Percentiles rank a stretch among this genome's conserved stretches.
Conservation (phyloP, 2,888 invertebrate species). For the Cremastinae sp. region DNA sequence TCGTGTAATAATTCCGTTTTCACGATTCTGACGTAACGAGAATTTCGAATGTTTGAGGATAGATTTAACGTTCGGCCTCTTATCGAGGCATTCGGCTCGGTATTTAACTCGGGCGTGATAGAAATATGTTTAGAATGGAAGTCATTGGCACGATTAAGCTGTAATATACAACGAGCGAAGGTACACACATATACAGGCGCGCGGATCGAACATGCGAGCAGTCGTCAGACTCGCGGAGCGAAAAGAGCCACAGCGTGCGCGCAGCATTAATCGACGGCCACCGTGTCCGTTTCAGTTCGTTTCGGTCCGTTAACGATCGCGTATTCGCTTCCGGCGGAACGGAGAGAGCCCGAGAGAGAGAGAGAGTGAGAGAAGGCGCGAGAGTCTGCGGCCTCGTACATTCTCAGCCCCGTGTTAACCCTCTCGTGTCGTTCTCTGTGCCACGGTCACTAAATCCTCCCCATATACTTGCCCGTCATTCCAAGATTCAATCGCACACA, state of each 20-base stretch:
- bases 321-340: constrained; percentile 71
- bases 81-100: no score
- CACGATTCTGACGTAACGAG: no score
- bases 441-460: constrained; percentile 37
- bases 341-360: no score
- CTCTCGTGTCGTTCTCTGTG: constrained; percentile 34
- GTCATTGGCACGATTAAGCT: not conserved
- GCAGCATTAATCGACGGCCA: constrained; percentile 69
- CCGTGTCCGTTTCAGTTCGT: constrained; percentile 67
- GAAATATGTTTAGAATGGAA: not conserved
- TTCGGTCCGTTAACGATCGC: constrained; percentile 68
- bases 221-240: constrained; percentile 57
- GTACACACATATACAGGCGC: no score
- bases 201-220: constrained; percentile 30
- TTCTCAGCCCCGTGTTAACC: constrained; percentile 54
- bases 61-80: no score
- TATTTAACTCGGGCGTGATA: no score
- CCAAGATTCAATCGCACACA: constrained; percentile 31
- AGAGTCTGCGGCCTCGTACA: constrained; percentile 49
- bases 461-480: constrained; percentile 26
- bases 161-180: constrained; percentile 8
- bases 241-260: constrained; percentile 61
- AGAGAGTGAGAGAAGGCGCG: constrained; percentile 48
- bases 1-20: not conserved
- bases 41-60: no score